Base-by-base conservation (phyloP, 2,888 invertebrate species). In the Chrysolina oricalcia region DNA sequence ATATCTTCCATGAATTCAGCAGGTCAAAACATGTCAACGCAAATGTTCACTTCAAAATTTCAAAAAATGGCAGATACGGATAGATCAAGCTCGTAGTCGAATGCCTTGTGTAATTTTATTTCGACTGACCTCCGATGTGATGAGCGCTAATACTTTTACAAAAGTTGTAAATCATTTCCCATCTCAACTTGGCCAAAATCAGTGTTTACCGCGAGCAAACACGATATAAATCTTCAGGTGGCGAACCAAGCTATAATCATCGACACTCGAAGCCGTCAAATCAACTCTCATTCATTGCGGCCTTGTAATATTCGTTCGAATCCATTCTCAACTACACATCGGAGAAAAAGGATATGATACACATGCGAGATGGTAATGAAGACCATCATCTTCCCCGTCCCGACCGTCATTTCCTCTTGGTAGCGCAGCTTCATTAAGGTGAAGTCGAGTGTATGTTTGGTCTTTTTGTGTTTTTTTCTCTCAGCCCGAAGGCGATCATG, bases 361-460 rank as follows among this genome's bases (percentile, higher is more conserved):
- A 50, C 75, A 75, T 78, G 78, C 75, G 56, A 78, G 78, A 75
- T 72, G 74, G 72, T 78, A 76, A 78, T 78, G 78, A 76, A 74
- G 76, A 75, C 66, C 70, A 53, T 59, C 70, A 59, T 53, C 63
- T 67, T 66, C 67, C 64, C 70, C 73, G 71, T 68, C 71, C 69
- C 63, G 63, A 69, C 17, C 72, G 67, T 62, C 65, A 72, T 74
- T 78, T 78, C 76, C 75, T 73, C 73, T 76, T 69, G 75, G 78
- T 78, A 78, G 78, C 78, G 67, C 67, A 74, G 73, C 70, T 76
- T 78, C 76, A 78, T 78, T 78, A 78, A 78, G 59, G 74, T 76
- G 72, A 72, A 78, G 73, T 70, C 67, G 70, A 70, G 62, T 64
- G 70, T 75, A 62, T 73, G 66, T 53, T 75, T 72, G 65, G 66